Evolutionary conservation across 1,140 invertebrate genomes (phyloP).

Genomic region (Hyles vespertilio): DNA sequence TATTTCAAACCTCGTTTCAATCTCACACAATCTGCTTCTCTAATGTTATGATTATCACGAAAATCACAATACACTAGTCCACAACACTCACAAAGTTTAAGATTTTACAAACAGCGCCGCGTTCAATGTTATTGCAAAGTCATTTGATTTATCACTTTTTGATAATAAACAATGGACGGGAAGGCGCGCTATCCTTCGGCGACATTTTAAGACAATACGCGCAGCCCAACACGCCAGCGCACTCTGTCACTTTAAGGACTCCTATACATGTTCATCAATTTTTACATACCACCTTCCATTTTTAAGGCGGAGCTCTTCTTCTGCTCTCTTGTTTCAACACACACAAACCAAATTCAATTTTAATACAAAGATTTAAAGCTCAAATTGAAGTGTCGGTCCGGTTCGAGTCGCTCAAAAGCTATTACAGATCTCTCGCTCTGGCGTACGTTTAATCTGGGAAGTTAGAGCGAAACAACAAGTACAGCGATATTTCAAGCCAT

Average conservation of each 20-base stretch:
- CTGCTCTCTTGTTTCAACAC: conserved; percentile 33
- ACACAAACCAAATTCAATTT: conserved; percentile 23
- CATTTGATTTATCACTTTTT: conserved; percentile 74
- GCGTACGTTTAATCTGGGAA: conserved; percentile 28
- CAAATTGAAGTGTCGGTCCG: conserved; percentile 10
- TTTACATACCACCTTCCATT: conserved; percentile 76
- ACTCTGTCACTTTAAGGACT: conserved; percentile 75
- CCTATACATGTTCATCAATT: conserved; percentile 75
- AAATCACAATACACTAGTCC: conserved; percentile 27
- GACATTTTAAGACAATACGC: conserved; percentile 74
- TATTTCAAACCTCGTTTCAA: too few relatives aligned
- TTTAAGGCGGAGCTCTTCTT: conserved; percentile 74
- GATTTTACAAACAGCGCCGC: conserved; percentile 7
- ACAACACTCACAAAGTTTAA: conserved; percentile 23
- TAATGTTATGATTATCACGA: conserved; percentile 26
- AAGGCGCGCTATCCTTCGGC: conserved; percentile 51
- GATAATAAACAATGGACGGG: conserved; percentile 68
- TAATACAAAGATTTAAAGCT: conserved; percentile 17
- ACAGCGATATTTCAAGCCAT: conserved; percentile 12
- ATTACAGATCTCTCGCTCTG: conserved; percentile 52
- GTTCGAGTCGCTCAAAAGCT: conserved; percentile 43
- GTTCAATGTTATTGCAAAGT: conserved; percentile 58
- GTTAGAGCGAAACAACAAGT: conserved; percentile 51
- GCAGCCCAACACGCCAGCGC: conserved; percentile 69
- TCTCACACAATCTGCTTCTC: too few relatives aligned